phyloP scores from a whole-genome alignment of 1,140 invertebrate species.

The Caenorhabditis briggsae region DNA sequence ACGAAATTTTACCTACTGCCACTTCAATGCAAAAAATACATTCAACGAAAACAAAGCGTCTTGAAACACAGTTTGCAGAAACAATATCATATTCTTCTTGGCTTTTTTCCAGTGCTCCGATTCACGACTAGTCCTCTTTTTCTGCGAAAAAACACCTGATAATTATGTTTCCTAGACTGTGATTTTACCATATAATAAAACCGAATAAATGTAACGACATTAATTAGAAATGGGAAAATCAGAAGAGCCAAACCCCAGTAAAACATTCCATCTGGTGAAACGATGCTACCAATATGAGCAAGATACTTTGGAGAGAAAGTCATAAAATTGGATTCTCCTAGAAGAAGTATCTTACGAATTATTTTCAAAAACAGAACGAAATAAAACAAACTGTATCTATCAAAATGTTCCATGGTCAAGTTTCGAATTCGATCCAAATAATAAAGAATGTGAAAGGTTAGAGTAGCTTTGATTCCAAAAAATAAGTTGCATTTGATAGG shows the following conservation, averaged over 20 bases:
- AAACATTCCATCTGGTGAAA: neutral
- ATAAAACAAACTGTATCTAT: neutral
- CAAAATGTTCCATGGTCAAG: neutral
- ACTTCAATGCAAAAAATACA: neutral
- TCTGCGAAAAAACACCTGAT: neutral
- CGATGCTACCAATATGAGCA: neutral
- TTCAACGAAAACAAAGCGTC: neutral
- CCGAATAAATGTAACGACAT: neutral
- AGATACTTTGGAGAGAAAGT: neutral
- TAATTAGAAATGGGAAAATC: neutral
- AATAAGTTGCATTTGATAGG: neutral
- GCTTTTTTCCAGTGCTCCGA: neutral
- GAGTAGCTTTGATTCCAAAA: neutral
- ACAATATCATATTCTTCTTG: neutral
- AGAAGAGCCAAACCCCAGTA: neutral
- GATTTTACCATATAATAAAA: constrained; percentile 8
- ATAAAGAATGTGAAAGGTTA: neutral
- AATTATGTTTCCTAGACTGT: neutral
- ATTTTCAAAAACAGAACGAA: neutral
- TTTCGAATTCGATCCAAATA: neutral
- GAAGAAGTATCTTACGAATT: neutral
- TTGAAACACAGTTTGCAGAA: constrained; percentile 12
- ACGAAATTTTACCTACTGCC: too few relatives aligned
- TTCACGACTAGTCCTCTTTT: neutral
- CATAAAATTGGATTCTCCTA: neutral